phyloP scores from a whole-genome alignment of 2,888 invertebrate species.

The Merodon equestris region DNA sequence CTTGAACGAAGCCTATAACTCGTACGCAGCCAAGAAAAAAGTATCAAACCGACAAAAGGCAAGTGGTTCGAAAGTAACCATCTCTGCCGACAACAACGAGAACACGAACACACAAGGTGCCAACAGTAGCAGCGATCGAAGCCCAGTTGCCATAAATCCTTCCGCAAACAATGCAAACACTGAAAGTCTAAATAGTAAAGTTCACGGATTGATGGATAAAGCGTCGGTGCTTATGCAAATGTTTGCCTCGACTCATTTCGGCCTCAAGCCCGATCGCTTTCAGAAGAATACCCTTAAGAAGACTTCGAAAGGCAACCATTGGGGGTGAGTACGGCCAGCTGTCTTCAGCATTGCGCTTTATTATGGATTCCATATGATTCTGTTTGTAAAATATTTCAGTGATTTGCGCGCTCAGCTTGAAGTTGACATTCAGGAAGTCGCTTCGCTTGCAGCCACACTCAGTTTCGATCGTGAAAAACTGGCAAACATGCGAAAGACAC shows the following conservation, averaged over 20 bases:
- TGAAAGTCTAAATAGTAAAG: slow-evolving; percentile 76
- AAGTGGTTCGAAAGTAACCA: slow-evolving; percentile 16
- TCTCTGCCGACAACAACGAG: slow-evolving; percentile 32
- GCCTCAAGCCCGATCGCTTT: slow-evolving; percentile 86
- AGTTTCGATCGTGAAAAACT: slow-evolving; percentile 76
- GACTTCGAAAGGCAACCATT: slow-evolving; percentile 92
- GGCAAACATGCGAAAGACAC: slow-evolving; percentile 73
- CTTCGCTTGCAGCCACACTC: slow-evolving; percentile 75
- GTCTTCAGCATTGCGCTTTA: slow-evolving; percentile 28
- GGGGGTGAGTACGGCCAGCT: slow-evolving; percentile 82
- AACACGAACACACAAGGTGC: slow-evolving; percentile 28
- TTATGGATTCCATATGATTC: slow-evolving; percentile 51
- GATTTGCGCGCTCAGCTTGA: slow-evolving; percentile 96
- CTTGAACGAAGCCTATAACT: slow-evolving; percentile 74
- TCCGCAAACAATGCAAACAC: slow-evolving; percentile 36
- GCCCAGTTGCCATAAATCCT: slow-evolving; percentile 36
- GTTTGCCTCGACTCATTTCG: slow-evolving; percentile 94
- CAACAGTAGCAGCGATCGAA: not conserved
- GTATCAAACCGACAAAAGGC: slow-evolving; percentile 43
- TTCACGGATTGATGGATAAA: slow-evolving; percentile 86
- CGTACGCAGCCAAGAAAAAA: slow-evolving; percentile 77
- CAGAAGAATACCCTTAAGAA: slow-evolving; percentile 91
- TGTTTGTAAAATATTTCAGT: slow-evolving; percentile 82
- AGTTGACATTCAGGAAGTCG: slow-evolving; percentile 79
- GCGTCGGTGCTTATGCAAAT: slow-evolving; percentile 94